A percentile compares a stretch with the other conserved stretches of the same genome.
Conservation (phyloP, 2,888 invertebrate genomes). For the Eilema caniola region DNA sequence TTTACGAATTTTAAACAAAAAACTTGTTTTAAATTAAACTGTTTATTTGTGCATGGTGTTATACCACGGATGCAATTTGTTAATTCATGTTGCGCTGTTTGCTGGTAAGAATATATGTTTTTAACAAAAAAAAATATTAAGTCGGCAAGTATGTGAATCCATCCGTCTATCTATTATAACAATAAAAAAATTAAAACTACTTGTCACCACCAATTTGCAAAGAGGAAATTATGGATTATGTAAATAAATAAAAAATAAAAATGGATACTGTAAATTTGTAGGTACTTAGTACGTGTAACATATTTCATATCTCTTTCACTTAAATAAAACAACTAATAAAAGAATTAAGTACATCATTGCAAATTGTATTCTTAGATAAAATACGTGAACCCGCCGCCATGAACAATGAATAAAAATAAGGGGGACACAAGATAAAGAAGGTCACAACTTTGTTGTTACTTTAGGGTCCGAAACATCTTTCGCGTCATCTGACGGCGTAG, state of each 20-base stretch:
- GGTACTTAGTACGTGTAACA: too few relatives aligned
- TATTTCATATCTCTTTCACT: not conserved
- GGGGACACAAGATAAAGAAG: conserved; percentile 61
- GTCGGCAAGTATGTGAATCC: too few relatives aligned
- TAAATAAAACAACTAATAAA: conserved; percentile 4
- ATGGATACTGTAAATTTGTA: too few relatives aligned
- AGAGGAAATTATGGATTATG: too few relatives aligned
- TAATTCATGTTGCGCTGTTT: conserved; percentile 11
- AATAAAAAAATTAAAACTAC: not conserved
- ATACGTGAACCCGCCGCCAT: conserved; percentile 43
- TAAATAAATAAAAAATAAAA: too few relatives aligned
- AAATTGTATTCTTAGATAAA: conserved; percentile 26
- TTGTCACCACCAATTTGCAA: not conserved
- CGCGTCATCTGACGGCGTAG: conserved; percentile 77
- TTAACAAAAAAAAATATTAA: too few relatives aligned
- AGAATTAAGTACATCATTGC: conserved; percentile 2
- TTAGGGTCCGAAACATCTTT: conserved; percentile 69
- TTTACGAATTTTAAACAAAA: conserved; percentile 64
- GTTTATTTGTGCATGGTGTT: conserved; percentile 40
- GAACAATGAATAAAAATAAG: conserved; percentile 52
- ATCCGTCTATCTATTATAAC: too few relatives aligned
- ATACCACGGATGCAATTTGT: conserved; percentile 26
- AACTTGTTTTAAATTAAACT: conserved; percentile 38
- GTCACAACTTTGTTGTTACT: conserved; percentile 68
- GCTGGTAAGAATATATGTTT: not conserved